Evolutionary conservation across 1,140 invertebrate genomes (phyloP).

Genomic region (Diorhabda sublineata): DNA sequence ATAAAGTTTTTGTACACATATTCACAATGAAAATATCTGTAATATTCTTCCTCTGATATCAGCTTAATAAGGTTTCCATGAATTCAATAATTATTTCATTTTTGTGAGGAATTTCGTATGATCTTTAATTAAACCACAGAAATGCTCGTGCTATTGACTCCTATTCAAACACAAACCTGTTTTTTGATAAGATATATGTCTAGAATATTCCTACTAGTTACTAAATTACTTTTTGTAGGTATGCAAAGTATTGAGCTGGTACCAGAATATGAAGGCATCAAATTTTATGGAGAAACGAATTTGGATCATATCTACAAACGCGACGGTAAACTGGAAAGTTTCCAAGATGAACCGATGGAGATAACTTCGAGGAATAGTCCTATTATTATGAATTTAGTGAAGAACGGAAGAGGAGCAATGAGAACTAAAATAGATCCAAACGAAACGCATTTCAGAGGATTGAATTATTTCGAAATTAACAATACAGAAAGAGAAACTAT

Average conservation of each 20-base stretch:
- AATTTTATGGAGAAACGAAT: conserved; percentile 77
- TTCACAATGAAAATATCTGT: too few relatives aligned
- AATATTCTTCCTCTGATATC: too few relatives aligned
- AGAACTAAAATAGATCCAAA: conserved; percentile 56
- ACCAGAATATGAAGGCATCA: conserved; percentile 67
- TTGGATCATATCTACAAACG: conserved; percentile 65
- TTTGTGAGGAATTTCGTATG: too few relatives aligned
- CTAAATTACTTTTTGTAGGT: conserved; percentile 36
- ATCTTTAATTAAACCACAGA: too few relatives aligned
- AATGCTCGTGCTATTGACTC: too few relatives aligned
- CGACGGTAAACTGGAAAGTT: conserved; percentile 66
- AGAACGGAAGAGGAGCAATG: conserved; percentile 47
- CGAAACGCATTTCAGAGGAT: conserved; percentile 61
- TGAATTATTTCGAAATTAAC: conserved; percentile 60
- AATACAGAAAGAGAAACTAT: conserved; percentile 54
- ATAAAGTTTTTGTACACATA: too few relatives aligned
- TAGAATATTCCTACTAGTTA: neutral
- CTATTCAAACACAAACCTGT: too few relatives aligned
- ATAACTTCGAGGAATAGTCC: conserved; percentile 62
- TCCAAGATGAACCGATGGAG: conserved; percentile 66
- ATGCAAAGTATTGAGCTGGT: conserved; percentile 84
- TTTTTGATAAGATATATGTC: too few relatives aligned
- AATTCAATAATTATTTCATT: too few relatives aligned
- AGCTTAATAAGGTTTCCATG: too few relatives aligned
- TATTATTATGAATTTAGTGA: conserved; percentile 55